A percentile compares a stretch with the other conserved stretches of the same genome.
These are phyloP conservation scores for Zoroaster sp. DNA, from an alignment of 53 echinoderm and acorn worm species.

Conservation along the genomic window DNA sequence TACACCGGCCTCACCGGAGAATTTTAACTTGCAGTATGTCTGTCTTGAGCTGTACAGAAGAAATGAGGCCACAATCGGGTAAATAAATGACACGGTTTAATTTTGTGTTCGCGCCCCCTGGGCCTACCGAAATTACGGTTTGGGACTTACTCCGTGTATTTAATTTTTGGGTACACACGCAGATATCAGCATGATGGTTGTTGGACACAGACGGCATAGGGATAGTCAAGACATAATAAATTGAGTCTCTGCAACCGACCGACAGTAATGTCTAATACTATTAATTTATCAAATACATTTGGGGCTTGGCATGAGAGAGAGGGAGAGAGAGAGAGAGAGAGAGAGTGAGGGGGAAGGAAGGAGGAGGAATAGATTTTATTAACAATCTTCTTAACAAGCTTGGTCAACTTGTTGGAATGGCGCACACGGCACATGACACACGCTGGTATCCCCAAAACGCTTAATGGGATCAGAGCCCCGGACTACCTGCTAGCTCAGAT, in stretches of 20 bases:
- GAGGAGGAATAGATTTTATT: slow-evolving; percentile 8
- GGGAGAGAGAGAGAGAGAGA: not conserved
- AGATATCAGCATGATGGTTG: not conserved
- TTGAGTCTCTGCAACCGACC: slow-evolving; percentile 21
- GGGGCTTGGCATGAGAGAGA: not conserved
- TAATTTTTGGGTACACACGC: too few relatives aligned
- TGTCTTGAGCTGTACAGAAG: not conserved
- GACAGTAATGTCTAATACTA: slow-evolving; percentile 43
- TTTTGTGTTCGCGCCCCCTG: not conserved
- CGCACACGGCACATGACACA: not conserved
- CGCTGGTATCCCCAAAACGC: not conserved
- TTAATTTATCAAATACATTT: slow-evolving; percentile 52
- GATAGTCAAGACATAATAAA: not conserved
- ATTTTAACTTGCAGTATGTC: not conserved
- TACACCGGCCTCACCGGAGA: too few relatives aligned
- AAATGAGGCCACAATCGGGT: not conserved
- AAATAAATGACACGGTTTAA: not conserved
- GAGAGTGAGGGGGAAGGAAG: not conserved
- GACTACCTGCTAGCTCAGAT: not conserved
- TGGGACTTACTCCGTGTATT: not conserved
- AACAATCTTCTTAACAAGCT: slow-evolving; percentile 44
- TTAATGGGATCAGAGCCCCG: slow-evolving; percentile 22
- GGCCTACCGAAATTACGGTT: not conserved
- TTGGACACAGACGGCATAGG: not conserved
- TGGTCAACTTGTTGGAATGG: slow-evolving; percentile 53